These are phyloP conservation scores for Drosophila sp. DNA, from an alignment of 1,140 invertebrate genomes.

Conservation along the genomic window DNA sequence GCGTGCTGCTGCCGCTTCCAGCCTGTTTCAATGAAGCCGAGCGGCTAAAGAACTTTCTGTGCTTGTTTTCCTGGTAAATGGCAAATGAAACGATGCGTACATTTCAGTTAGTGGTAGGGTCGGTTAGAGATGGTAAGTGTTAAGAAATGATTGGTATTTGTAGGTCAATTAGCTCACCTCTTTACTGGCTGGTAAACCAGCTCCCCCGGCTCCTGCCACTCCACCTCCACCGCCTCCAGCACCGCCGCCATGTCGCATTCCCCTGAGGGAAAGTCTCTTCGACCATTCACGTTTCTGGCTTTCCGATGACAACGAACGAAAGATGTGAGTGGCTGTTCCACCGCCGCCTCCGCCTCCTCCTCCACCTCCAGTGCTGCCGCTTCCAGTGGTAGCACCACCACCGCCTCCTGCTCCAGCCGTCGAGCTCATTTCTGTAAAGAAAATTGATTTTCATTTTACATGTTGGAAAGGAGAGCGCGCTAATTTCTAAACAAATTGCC, in stretches of 20 bases:
- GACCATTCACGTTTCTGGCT: slow-evolving; percentile 85
- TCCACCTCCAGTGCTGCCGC: background rate
- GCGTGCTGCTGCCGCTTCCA: slow-evolving; percentile 54
- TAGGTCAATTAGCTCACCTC: slow-evolving; percentile 69
- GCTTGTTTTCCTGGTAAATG: slow-evolving; percentile 50
- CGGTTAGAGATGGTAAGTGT: slow-evolving; percentile 6
- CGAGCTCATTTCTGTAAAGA: slow-evolving; percentile 46
- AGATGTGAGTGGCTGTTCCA: slow-evolving; percentile 61
- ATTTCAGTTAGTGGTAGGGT: background rate
- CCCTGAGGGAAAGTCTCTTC: slow-evolving; percentile 85
- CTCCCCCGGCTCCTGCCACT: background rate
- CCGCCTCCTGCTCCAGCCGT: slow-evolving; percentile 27
- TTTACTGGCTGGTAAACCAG: slow-evolving; percentile 50
- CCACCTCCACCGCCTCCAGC: slow-evolving; percentile 2
- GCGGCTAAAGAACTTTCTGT: slow-evolving; percentile 75
- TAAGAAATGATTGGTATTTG: slow-evolving; percentile 37
- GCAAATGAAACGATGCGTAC: background rate
- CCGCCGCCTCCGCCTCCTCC: slow-evolving; percentile 18
- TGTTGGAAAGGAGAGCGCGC: slow-evolving; percentile 64
- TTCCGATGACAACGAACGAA: slow-evolving; percentile 83
- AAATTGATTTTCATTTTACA: slow-evolving; percentile 79
- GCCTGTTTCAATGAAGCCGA: slow-evolving; percentile 81
- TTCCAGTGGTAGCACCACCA: slow-evolving; percentile 1
- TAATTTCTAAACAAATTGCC: slow-evolving; percentile 80
- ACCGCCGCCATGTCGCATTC: slow-evolving; percentile 83